Evolutionary conservation across 2,113 vertebrate species (phyloP).

Genomic region (Nothocercus nigrocapillus): DNA sequence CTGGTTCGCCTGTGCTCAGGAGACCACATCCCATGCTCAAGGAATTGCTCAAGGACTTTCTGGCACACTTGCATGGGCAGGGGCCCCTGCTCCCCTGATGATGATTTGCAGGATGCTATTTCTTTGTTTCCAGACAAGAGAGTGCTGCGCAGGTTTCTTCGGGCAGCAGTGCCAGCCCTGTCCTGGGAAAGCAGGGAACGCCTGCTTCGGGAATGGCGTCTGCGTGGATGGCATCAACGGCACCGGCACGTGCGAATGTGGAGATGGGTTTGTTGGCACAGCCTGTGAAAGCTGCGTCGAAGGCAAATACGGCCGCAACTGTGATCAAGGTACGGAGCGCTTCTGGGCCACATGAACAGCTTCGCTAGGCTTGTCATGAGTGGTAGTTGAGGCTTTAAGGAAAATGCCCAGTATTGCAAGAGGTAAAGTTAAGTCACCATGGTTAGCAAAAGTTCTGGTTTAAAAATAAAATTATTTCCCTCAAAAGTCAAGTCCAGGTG

Average conservation of each 20-base stretch:
- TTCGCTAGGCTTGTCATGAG: accelerated
- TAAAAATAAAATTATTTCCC: not conserved
- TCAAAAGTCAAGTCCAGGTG: too few relatives aligned
- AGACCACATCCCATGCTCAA: too few relatives aligned
- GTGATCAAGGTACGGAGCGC: slow-evolving; percentile 86
- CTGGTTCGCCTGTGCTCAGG: not conserved
- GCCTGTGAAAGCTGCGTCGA: slow-evolving; percentile 86
- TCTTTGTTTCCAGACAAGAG: slow-evolving; percentile 74
- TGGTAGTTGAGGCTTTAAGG: too few relatives aligned
- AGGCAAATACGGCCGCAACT: slow-evolving; percentile 84
- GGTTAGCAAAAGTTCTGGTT: not conserved
- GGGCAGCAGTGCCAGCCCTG: slow-evolving; percentile 89
- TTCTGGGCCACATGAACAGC: not conserved
- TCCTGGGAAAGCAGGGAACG: slow-evolving; percentile 75
- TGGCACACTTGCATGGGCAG: too few relatives aligned
- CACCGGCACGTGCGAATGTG: slow-evolving; percentile 83
- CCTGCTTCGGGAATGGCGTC: slow-evolving; percentile 85
- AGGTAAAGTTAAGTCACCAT: not conserved
- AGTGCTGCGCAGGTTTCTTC: slow-evolving; percentile 89
- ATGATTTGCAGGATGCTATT: not conserved
- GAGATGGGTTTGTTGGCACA: slow-evolving; percentile 80
- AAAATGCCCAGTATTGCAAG: not conserved
- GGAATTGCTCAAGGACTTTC: not conserved
- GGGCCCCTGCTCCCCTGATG: not conserved
- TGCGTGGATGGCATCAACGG: slow-evolving; percentile 87